Evolutionary conservation across 2,888 invertebrate species (phyloP).

Genomic region (Oscheius onirici): DNA sequence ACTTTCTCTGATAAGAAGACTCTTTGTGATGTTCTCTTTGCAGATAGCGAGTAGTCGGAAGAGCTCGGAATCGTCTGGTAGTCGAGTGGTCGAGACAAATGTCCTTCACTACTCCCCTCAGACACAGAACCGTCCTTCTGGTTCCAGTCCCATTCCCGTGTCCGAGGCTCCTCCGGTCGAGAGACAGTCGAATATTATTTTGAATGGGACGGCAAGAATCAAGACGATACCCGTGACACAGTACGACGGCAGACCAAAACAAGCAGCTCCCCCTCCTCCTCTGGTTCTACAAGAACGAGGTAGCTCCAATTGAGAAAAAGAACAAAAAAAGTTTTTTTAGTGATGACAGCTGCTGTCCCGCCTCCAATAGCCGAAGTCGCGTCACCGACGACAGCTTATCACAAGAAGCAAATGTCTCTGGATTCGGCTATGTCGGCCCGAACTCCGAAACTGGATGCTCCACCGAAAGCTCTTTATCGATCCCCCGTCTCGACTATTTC

Average conservation of each 20-base stretch:
- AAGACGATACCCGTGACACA: slow-evolving; percentile 30
- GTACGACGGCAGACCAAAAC: slow-evolving; percentile 32
- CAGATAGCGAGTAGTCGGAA: neutral
- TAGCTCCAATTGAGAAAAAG: too few relatives aligned
- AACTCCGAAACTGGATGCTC: slow-evolving; percentile 16
- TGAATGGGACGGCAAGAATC: slow-evolving; percentile 25
- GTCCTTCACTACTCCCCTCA: slow-evolving; percentile 36
- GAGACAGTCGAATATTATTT: slow-evolving; percentile 28
- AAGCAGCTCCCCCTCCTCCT: slow-evolving; percentile 24
- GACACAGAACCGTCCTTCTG: neutral
- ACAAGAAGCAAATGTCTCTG: slow-evolving; percentile 3
- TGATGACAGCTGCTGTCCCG: neutral
- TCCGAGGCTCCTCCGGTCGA: slow-evolving; percentile 26
- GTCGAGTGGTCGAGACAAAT: slow-evolving; percentile 23
- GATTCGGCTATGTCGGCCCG: neutral
- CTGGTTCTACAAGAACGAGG: neutral
- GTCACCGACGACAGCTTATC: neutral
- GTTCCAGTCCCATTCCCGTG: slow-evolving; percentile 23
- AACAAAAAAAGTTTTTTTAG: neutral
- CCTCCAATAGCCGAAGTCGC: neutral
- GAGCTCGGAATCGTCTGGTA: slow-evolving; percentile 15
- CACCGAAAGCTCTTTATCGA: neutral
- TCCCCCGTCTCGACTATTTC: neutral
- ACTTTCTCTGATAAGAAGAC: neutral
- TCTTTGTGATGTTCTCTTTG: neutral